Conservation (phyloP, 2,113 vertebrate species). For the Proteles cristata region DNA sequence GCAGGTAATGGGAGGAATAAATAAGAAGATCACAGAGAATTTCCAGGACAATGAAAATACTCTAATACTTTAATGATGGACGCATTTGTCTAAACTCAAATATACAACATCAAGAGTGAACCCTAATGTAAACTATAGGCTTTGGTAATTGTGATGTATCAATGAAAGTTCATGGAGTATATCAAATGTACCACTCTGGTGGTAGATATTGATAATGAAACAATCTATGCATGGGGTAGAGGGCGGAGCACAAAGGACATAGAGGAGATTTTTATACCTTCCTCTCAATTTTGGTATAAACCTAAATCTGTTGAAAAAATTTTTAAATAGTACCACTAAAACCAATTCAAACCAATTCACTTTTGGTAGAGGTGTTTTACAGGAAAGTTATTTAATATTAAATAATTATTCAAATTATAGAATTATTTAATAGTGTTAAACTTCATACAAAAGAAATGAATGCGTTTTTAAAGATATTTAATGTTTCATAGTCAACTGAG, state of each 20-base stretch:
- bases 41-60: neutral
- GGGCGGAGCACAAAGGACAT: no score
- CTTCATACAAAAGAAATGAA: neutral
- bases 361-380: neutral
- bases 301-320: neutral
- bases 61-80: neutral
- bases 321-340: neutral
- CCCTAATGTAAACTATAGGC: neutral
- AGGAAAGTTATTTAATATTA: neutral
- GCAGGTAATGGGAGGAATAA: neutral
- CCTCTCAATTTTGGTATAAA: neutral
- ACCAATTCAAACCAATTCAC: neutral
- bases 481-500: neutral
- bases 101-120: neutral
- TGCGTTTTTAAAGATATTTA: neutral
- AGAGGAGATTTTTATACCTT: neutral
- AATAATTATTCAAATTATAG: neutral
- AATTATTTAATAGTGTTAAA: neutral
- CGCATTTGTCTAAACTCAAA: neutral
- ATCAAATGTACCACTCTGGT: neutral
- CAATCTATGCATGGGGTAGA: neutral
- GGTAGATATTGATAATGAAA: neutral
- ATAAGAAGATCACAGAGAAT: neutral
- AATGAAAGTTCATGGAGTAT: neutral
- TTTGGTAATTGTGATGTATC: neutral